Base-by-base conservation (phyloP, 2,888 invertebrate genomes). In the Chelonus formosanus region DNA sequence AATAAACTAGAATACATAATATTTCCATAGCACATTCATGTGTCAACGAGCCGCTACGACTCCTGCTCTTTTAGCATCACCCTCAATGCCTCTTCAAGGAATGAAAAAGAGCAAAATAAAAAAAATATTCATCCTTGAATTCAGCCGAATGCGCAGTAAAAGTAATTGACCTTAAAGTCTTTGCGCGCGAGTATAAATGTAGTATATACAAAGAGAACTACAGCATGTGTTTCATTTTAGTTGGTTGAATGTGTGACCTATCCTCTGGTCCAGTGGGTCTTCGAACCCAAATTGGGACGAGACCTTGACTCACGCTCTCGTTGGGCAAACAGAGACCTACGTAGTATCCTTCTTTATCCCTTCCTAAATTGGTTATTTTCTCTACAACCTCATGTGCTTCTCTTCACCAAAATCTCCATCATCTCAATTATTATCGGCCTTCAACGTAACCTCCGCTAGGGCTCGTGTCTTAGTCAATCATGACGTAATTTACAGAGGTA, bases 81-180 rank as follows among this genome's bases (percentile, higher is more conserved):
- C 40, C 40, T 40, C 6, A 40, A 40, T 48, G 10, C 8, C 4
- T 48, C 48, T 20, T 8, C 4, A 8, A 7, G 4, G 4, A 6
- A 48, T 3, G 40, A 43, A 1, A 43, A 32, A 32, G 20, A 40
- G 40, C 4, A 52, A 20, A 35, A 53, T 34, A 61, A 31, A 60
- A 67, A 63, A 63, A 58, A 52, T 54, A 65, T 52, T 47, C 35
- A 73, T 68, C 79, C 78, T 80, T 77, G 80, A 77, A 73, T 73
- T 60, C 59, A 62, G 60, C 61, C 58, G 66, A 55, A 59, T 66
- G 64, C 53, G 58, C 48, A 61, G 63, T 81, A 82, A 82, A 81
- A 82, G 82, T 80, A 82, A 82, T 79, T 80, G 81, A 80, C 82
- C 81, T 82, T 80, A 80, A 67, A 64, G 62, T 68, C 57, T 62